Base-by-base conservation (phyloP, 2,113 vertebrate species). In the Todiramphus chloris region DNA sequence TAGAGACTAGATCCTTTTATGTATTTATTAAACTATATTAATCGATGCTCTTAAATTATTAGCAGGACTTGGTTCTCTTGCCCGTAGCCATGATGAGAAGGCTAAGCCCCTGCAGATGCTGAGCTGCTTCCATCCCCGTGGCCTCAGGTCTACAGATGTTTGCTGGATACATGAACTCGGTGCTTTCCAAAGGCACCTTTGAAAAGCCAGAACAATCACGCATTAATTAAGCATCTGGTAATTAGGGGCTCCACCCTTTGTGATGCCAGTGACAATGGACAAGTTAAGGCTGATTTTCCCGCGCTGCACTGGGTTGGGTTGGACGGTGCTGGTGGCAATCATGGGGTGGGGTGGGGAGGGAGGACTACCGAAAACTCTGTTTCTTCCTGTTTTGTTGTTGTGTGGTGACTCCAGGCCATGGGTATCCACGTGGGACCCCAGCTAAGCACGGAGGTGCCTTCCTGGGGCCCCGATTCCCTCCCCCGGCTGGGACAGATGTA, bases 11-110 rank as follows among this genome's bases (percentile, higher is more conserved):
- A 91, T 95, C 86, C 79, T 97, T 97, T 97, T 96, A 82, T 75
- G 79, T 98, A 97, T 98, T 98, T 98, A 98, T 98, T 98, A 97
- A 97, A 97, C 92, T 81, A 69, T 93, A 83, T 97, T 92, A 95
- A 97, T 80, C 96, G 97, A 97, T 95, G 96, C 94, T 97, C 82
- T 94, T 93, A 95, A 97, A 97, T 97, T 93, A 92, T 95, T 77
- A 93, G 66, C 72, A 87, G 85, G 92, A 93, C 89, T 92, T 46
- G 89, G 74, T 83, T 91, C 75, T 97, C 93, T 94, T 96, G 89
- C 93, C 59, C 84, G 53, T 90, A 83, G 85, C 90, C 59, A 4
- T 3, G 19, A 33, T 72, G 77, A 50, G 64, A 86, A 62, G 75
- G 56, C 35, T 41, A 62, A 39, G 27, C 41, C 0, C 0, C 59